A percentile compares a stretch with the other conserved stretches of the same genome.
phyloP scores from a whole-genome alignment of 2,113 vertebrate species.

The Nycticebus coucang region DNA sequence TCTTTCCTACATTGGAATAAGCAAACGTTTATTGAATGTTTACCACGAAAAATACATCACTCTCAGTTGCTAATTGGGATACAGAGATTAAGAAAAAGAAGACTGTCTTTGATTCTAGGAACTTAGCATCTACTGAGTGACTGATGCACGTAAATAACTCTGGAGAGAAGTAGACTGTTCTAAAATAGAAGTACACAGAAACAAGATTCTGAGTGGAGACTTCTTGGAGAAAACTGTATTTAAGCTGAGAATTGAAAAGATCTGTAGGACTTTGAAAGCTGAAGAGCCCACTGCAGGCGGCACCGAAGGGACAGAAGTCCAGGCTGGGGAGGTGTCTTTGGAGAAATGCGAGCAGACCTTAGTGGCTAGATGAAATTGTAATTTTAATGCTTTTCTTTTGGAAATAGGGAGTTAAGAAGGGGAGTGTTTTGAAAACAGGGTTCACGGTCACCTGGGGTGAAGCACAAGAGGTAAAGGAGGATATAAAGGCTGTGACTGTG shows the following conservation, averaged over 20 bases:
- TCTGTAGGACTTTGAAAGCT: background rate
- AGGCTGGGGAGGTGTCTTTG: background rate
- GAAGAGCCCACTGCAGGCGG: no score
- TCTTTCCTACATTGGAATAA: background rate
- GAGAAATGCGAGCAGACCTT: background rate
- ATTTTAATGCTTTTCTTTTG: constrained; percentile 6
- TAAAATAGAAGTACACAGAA: constrained; percentile 30
- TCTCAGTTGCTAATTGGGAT: constrained; percentile 38
- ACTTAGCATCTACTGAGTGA: constrained; percentile 49
- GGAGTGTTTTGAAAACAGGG: background rate
- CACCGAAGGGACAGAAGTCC: background rate
- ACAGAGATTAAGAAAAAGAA: background rate
- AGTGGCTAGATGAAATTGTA: background rate
- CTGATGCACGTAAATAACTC: background rate
- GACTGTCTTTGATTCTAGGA: constrained; percentile 41
- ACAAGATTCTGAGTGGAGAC: background rate
- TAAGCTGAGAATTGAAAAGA: constrained; percentile 8
- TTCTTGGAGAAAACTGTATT: background rate
- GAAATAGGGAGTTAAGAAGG: background rate
- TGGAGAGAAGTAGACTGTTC: constrained; percentile 31
- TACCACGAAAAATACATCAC: background rate
- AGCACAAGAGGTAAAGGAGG: background rate
- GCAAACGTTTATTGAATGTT: constrained; percentile 4
- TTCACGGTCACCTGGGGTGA: background rate
- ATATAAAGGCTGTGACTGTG: accelerated